Evolutionary conservation across 2,888 invertebrate species (phyloP), one percentile per base, ranked within the genome.

Genomic region (Isoperla grammatica): DNA sequence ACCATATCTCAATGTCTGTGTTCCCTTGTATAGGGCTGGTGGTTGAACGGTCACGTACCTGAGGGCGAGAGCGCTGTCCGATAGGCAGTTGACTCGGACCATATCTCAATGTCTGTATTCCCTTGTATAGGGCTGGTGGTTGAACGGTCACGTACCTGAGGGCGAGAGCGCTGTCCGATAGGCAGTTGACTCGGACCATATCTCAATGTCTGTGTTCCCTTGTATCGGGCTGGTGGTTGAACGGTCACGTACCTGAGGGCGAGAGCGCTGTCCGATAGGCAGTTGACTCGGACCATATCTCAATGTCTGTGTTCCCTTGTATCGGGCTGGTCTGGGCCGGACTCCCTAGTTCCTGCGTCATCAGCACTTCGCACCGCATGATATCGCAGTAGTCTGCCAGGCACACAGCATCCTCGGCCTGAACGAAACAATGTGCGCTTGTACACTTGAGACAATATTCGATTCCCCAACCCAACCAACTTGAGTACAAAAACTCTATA

Each of bases 311-410:
- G 69, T 81, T 83, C 19, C 85, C 81, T 13, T 67, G 67, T 35
- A 60, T 56, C 46, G 82, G 81, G 69, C 84, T 84, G 20, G 48
- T 42, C 17, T 59, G 45, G 12, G 15, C 15, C 15, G 61, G 56
- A 29, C 65, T 63, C 20, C 66, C 65, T 56, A 67, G 57, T 63
- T 84, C 85, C 71, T 88, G 86, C 62, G 86, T 85, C 65, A 86
- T 81, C 67, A 93, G 78, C 56, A 95, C 91, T 73, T 94, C 92
- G 75, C 95, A 95, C 67, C 95, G 84, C 88, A 95, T 93, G 69
- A 95, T 90, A 77, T 95, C 95, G 80, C 95, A 96, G 77, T 89
- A 95, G 75, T 95, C 93, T 56, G 94, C 92, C 70, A 95, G 81
- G 75, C 95, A 95, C 69, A 95, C 88, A 63, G 92, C 88, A 75